Conservation (phyloP, 2,888 invertebrate species). For the Drosophila mayaguana region DNA sequence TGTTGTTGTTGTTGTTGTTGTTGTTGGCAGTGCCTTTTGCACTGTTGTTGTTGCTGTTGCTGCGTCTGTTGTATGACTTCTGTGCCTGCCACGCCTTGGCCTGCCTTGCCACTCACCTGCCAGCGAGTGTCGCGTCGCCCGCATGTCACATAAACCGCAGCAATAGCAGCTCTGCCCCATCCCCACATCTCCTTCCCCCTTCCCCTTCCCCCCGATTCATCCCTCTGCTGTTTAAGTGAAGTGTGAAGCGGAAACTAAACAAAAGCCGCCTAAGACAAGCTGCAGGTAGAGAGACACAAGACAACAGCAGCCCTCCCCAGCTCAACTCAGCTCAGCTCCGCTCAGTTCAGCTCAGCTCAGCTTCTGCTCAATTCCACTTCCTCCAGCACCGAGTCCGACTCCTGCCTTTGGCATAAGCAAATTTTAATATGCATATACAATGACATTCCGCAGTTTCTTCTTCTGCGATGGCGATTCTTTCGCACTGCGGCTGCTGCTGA, state of each 20-base stretch:
- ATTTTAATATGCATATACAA: constrained; percentile 75
- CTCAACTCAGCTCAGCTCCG: constrained; percentile 17
- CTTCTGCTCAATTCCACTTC: constrained; percentile 29
- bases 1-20: constrained; percentile 39
- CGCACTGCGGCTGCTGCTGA: constrained; percentile 37
- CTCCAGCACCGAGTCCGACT: constrained; percentile 7
- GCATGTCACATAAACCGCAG: constrained; percentile 80
- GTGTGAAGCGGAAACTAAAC: constrained; percentile 81
- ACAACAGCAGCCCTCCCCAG: constrained; percentile 21
- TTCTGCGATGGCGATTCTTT: constrained; percentile 28
- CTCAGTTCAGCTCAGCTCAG: constrained; percentile 2
- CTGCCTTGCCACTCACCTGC: constrained; percentile 74
- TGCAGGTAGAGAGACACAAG: constrained; percentile 58
- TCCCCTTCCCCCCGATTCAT: background rate
- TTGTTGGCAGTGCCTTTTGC: constrained; percentile 42
- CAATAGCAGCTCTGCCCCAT: constrained; percentile 22
- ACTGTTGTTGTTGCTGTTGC: constrained; percentile 43
- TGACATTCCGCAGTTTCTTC: constrained; percentile 47
- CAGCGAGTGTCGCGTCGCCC: constrained; percentile 66
- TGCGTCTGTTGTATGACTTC: constrained; percentile 73
- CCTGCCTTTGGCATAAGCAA: constrained; percentile 58
- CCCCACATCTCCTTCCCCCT: background rate
- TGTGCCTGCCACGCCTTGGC: constrained; percentile 63
- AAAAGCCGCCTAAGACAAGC: constrained; percentile 76
- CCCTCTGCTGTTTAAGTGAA: constrained; percentile 61